These are phyloP conservation scores for Cygnus olor DNA, from an alignment of 2,797 vertebrate species.

Conservation along the genomic window DNA sequence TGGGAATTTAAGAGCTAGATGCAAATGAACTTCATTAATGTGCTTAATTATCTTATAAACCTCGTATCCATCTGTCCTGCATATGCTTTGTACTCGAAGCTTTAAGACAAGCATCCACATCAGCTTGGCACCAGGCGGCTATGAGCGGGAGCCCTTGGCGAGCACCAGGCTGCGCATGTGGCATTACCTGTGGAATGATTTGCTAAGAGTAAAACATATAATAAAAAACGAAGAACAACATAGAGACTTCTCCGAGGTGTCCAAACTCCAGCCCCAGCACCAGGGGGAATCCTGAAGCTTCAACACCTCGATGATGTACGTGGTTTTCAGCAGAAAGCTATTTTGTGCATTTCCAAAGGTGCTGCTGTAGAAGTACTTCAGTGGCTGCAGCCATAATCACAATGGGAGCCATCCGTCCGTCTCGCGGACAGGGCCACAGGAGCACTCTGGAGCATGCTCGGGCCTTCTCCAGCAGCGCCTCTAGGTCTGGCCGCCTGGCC, in stretches of 20 bases:
- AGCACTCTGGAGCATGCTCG: fast-evolving
- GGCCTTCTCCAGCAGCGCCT: background rate
- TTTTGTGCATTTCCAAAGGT: fast-evolving
- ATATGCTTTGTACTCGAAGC: slow-evolving; percentile 11
- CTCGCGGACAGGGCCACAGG: background rate
- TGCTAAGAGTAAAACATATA: background rate
- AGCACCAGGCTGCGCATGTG: fast-evolving
- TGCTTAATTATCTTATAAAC: slow-evolving; percentile 47
- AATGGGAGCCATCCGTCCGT: background rate
- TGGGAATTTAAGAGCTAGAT: slow-evolving; percentile 53
- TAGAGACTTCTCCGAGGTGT: background rate
- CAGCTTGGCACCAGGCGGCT: background rate
- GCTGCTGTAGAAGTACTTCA: background rate
- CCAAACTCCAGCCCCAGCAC: background rate
- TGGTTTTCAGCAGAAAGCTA: background rate
- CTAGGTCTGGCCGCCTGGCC: fast-evolving
- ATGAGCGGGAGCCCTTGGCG: fast-evolving
- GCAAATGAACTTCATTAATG: slow-evolving; percentile 53
- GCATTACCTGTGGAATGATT: background rate
- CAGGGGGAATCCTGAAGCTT: fast-evolving
- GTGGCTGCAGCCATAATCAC: background rate
- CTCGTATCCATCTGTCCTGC: slow-evolving; percentile 41
- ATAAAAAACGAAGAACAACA: fast-evolving
- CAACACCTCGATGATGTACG: fast-evolving
- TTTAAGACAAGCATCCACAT: background rate